A percentile compares a stretch with the other conserved stretches of the same genome.
Conservation (phyloP, 2,113 vertebrate genomes). For the Sylvicapra grimmia region DNA sequence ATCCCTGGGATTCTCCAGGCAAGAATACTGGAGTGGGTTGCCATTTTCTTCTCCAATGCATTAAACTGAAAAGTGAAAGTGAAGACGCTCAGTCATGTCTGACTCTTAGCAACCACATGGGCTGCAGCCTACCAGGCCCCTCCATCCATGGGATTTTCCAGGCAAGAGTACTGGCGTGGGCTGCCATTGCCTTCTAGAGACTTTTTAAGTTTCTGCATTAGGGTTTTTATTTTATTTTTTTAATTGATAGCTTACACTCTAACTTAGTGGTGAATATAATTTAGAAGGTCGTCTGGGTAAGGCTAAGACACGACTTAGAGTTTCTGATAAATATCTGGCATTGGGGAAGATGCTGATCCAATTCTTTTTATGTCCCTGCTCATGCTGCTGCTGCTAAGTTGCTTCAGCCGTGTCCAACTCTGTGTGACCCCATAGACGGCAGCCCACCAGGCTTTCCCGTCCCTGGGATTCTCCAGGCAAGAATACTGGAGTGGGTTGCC, state of each 20-base stretch:
- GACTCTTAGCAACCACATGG: too few species aligned
- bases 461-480: too few species aligned
- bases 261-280: conserved; percentile 27
- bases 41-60: too few species aligned
- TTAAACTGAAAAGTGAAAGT: too few species aligned
- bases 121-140: too few species aligned
- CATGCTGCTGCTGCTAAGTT: too few species aligned
- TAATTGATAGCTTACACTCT: neutral
- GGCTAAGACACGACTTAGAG: neutral
- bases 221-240: neutral
- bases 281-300: neutral
- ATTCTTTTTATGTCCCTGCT: neutral
- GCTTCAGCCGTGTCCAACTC: neutral
- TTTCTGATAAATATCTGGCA: neutral
- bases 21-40: too few species aligned
- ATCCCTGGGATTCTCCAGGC: too few species aligned
- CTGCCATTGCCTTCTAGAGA: neutral
- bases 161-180: too few species aligned
- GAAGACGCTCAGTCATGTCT: too few species aligned
- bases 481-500: too few species aligned
- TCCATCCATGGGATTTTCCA: too few species aligned
- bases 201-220: neutral
- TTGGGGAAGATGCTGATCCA: neutral
- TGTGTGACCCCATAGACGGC: neutral
- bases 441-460: neutral